Evolutionary conservation across 2,888 invertebrate species (phyloP), one percentile per base, ranked within the genome.

Genomic region (Chymomyza fuscimana): DNA sequence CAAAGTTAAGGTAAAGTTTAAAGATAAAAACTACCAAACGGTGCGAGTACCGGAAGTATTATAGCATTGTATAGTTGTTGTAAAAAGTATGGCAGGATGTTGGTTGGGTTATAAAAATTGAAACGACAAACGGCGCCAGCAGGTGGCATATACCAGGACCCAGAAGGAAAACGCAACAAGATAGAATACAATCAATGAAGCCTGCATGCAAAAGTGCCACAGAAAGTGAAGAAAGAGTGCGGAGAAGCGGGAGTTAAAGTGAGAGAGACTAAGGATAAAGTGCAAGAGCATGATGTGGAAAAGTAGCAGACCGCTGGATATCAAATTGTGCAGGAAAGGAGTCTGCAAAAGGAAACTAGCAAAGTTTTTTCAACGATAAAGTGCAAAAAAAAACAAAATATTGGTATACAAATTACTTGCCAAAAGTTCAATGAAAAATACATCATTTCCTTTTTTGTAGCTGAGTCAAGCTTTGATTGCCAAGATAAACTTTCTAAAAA

Each of bases 1-100:
- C 51, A 67, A 67, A 67, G 66, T 68, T 69, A 59, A 16, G 69
- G 62, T 19, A 77, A 83, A 86, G 77, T 83, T 82, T 81, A 86
- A 82, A 77, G 84, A 86, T 83, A 86, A 86, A 46, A 76, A 73
- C 59, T 61, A 52, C 72, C 59, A 46, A 69, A 58, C 69, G 71
- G 77, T 63, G 80, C 56, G 66, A 67, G 70, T 62, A 65, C 67
- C 63, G 74, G 77, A 80, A 77, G 73, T 79, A 64, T 61, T 79
- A 16, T 60, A 19, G 19, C 16, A 36, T 46, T 56, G 63, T 62
- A 61, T 22, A 52, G 40, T 50, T 65, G 65, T 52, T 46, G 40
- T 46, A 46, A 46, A 46, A 46, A 46, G 40, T 46, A 46, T 46
- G 40, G 40, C 40, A 46, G 40, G 40, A 46, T 46, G 40, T 46